These are phyloP conservation scores for Drosophila formosana DNA, from an alignment of 2,888 invertebrate species.

Conservation along the genomic window DNA sequence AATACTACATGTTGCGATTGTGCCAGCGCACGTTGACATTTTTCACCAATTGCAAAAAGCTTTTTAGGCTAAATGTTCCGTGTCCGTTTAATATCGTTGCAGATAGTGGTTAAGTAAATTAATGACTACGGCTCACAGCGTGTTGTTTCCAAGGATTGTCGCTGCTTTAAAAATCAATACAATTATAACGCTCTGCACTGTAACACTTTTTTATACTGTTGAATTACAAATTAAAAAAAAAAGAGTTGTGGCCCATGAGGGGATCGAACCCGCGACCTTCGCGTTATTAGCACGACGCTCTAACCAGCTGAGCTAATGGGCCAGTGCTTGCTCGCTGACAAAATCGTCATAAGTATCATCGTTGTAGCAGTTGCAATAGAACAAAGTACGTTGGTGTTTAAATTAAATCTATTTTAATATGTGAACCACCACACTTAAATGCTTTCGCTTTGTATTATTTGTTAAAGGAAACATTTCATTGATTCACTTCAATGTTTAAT, in stretches of 20 bases:
- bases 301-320: constrained; percentile 79
- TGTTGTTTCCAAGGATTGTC: constrained; percentile 9
- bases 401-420: not conserved
- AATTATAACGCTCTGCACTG: constrained; percentile 8
- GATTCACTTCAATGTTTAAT: not conserved
- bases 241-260: constrained; percentile 59
- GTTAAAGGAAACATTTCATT: not conserved
- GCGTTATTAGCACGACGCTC: constrained; percentile 79
- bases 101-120: constrained; percentile 40
- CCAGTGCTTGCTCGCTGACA: constrained; percentile 8
- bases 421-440: not conserved
- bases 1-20: constrained; percentile 43
- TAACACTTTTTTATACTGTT: not conserved
- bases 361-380: not conserved
- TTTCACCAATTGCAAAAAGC: constrained; percentile 54
- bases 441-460: not conserved
- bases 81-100: constrained; percentile 37
- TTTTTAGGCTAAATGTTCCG: constrained; percentile 53
- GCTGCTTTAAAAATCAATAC: constrained; percentile 42
- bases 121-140: constrained; percentile 20
- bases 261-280: constrained; percentile 79
- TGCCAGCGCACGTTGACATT: constrained; percentile 44
- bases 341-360: constrained; percentile 7
- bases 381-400: not conserved
- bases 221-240: constrained; percentile 9